phyloP scores from a whole-genome alignment of 2,797 vertebrate genomes.

The Argentina silus region DNA sequence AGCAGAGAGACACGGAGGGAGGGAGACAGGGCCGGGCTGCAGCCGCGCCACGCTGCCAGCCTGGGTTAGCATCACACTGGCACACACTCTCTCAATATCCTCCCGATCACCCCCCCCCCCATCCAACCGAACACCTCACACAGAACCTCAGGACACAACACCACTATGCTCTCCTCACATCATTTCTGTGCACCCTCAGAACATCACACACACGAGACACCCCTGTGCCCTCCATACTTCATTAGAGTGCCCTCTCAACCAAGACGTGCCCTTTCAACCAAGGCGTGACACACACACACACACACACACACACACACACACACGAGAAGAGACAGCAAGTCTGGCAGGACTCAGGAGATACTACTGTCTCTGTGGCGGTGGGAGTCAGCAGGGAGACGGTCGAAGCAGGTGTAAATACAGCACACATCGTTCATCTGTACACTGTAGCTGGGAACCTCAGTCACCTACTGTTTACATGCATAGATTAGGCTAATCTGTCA shows the following conservation, averaged over 20 bases:
- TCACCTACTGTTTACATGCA: neutral
- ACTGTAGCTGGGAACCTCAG: neutral
- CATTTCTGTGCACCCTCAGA: neutral
- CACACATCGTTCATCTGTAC: neutral
- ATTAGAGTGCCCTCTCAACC: too few species aligned
- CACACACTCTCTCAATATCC: neutral
- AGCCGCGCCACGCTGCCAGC: neutral
- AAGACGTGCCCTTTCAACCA: too few species aligned
- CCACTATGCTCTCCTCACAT: neutral
- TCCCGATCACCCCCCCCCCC: neutral
- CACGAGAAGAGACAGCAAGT: conserved; percentile 22
- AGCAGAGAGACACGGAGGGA: conserved; percentile 25
- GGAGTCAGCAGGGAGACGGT: conserved; percentile 24
- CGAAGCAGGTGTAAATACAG: conserved; percentile 36
- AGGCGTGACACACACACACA: conserved; percentile 15
- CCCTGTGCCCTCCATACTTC: neutral
- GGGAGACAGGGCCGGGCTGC: conserved; percentile 20
- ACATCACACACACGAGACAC: neutral
- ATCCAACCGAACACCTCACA: conserved; percentile 2
- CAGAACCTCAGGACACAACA: too few species aligned
- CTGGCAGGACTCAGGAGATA: too few species aligned
- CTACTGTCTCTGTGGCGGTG: conserved; percentile 27
- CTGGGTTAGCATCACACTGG: neutral
- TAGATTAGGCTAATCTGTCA: neutral
- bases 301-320: conserved; percentile 21